A percentile compares a stretch with the other conserved stretches of the same genome.
phyloP scores from a whole-genome alignment of 1,140 invertebrate genomes.

The Eueides isabella region DNA sequence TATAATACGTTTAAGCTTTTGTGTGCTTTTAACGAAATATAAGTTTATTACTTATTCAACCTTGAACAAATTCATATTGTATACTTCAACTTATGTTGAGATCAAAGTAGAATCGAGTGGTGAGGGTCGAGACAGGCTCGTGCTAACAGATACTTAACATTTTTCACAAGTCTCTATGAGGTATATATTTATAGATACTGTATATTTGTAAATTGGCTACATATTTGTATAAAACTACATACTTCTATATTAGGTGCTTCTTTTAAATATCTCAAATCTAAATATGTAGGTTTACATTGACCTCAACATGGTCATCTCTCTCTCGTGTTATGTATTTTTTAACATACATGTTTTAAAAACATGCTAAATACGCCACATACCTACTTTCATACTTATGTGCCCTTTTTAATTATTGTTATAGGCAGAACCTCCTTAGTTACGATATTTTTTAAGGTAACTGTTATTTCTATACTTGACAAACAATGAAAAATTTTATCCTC shows the following conservation, averaged over 20 bases:
- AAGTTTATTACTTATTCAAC: neutral
- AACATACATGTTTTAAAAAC: too few relatives aligned
- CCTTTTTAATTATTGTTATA: too few relatives aligned
- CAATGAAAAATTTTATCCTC: neutral
- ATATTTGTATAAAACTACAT: too few relatives aligned
- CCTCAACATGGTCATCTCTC: too few relatives aligned
- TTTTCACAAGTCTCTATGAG: neutral
- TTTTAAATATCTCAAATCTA: too few relatives aligned
- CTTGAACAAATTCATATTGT: neutral
- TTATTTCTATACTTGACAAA: neutral
- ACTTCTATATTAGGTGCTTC: too few relatives aligned
- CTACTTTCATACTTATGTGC: too few relatives aligned
- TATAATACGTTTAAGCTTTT: neutral
- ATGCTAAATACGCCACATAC: too few relatives aligned
- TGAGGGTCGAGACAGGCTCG: conserved; percentile 26
- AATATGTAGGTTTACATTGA: neutral
- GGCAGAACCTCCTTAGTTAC: too few relatives aligned
- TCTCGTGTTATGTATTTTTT: too few relatives aligned
- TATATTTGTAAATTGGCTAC: neutral
- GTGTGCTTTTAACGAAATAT: neutral
- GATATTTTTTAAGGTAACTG: too few relatives aligned
- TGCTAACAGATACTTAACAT: conserved; percentile 22
- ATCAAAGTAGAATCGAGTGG: conserved; percentile 33
- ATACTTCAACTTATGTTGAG: neutral
- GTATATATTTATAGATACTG: neutral